A percentile compares a stretch with the other conserved stretches of the same genome.
phyloP scores from a whole-genome alignment of 2,113 vertebrate species.

The Hemiprocne comata region DNA sequence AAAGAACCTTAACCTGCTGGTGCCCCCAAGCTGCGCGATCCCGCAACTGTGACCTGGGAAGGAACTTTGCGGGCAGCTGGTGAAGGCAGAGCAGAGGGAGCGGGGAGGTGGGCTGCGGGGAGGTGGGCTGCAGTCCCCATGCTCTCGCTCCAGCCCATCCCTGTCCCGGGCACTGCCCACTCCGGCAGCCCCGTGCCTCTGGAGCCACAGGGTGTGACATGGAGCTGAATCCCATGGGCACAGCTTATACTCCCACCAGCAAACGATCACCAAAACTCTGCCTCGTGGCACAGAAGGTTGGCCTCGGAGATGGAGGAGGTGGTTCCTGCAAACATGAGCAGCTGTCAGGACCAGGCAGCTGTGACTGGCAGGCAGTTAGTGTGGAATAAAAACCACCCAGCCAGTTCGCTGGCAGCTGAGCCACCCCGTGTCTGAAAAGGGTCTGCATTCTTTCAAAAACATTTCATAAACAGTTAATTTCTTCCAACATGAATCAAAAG shows the following conservation, averaged over 20 bases:
- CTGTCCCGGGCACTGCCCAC: background rate
- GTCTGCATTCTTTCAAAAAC: constrained; percentile 14
- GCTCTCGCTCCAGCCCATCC: too few species aligned
- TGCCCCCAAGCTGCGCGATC: constrained; percentile 33
- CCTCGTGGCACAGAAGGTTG: background rate
- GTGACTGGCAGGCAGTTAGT: background rate
- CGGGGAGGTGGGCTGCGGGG: background rate
- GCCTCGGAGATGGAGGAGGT: background rate
- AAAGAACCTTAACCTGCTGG: background rate
- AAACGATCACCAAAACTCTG: background rate
- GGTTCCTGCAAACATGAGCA: background rate
- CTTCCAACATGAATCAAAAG: background rate
- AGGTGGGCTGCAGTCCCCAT: background rate
- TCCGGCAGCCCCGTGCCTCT: background rate
- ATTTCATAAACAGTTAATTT: background rate
- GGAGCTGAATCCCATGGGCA: background rate
- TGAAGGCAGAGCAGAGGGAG: background rate
- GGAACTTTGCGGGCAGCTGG: background rate
- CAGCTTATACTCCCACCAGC: background rate
- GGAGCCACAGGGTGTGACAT: fast-evolving
- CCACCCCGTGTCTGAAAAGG: background rate
- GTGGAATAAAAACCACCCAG: background rate
- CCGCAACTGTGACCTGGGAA: background rate
- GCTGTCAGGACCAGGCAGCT: background rate
- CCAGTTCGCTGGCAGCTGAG: background rate